Percentiles rank a stretch among this genome's conserved stretches.
Conservation (phyloP, 2,113 vertebrate species). For the Sylvia atricapilla region DNA sequence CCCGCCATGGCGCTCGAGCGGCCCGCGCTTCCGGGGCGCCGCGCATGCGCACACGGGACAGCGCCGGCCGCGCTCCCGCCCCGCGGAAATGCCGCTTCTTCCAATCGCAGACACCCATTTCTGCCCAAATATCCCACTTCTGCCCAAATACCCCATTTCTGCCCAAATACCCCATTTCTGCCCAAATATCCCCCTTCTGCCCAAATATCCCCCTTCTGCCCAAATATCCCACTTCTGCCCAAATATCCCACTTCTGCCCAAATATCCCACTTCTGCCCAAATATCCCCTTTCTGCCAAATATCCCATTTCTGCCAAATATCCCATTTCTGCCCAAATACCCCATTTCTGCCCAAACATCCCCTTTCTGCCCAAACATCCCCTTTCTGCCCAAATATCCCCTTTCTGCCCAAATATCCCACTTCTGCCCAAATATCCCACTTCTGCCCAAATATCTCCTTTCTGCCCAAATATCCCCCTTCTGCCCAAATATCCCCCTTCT, state of each 20-base stretch:
- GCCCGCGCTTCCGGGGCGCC: neutral
- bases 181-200: neutral
- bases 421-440: rapidly evolving
- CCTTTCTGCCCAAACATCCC: too few species aligned
- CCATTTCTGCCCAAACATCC: rapidly evolving
- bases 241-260: neutral
- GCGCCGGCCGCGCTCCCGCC: too few species aligned
- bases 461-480: too few species aligned
- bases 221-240: rapidly evolving
- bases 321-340: too few species aligned
- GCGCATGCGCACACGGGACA: neutral
- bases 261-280: neutral
- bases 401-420: neutral
- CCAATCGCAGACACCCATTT: neutral
- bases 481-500: rapidly evolving
- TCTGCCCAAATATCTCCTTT: neutral
- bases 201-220: rapidly evolving
- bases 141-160: neutral
- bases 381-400: rapidly evolving
- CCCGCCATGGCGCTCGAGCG: neutral
- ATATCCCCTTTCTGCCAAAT: too few species aligned
- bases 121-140: rapidly evolving
- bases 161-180: rapidly evolving
- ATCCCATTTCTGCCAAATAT: too few species aligned
- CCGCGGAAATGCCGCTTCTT: rapidly evolving